These are phyloP conservation scores for Takifugu flavidus DNA, from an alignment of 2,113 vertebrate genomes.

Conservation along the genomic window DNA sequence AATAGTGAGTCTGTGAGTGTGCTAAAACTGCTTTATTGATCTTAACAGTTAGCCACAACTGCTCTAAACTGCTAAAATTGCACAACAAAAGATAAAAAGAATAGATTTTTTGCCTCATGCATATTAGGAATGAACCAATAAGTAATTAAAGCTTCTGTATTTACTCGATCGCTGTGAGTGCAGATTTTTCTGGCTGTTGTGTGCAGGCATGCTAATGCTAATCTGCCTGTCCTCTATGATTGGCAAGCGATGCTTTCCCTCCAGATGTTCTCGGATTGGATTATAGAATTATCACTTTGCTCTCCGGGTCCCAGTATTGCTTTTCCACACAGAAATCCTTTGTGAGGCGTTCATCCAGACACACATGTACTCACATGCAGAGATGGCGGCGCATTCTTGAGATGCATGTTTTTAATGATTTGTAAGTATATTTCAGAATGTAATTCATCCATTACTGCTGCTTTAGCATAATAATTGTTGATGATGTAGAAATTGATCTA, in stretches of 20 bases:
- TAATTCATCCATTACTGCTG: too few species aligned
- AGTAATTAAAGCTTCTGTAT: too few species aligned
- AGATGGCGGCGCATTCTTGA: neutral
- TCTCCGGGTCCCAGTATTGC: conserved; percentile 48
- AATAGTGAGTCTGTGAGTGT: neutral
- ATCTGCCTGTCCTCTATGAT: conserved; percentile 51
- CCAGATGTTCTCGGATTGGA: conserved; percentile 68
- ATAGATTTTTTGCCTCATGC: too few species aligned
- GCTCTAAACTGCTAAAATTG: too few species aligned
- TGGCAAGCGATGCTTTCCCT: conserved; percentile 54
- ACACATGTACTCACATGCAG: conserved; percentile 15
- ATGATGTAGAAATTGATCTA: neutral
- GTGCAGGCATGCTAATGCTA: neutral
- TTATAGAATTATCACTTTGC: conserved; percentile 60
- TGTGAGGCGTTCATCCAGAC: conserved; percentile 3
- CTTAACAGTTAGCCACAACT: neutral
- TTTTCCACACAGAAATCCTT: conserved; percentile 32
- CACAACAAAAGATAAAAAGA: too few species aligned
- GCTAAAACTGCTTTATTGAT: neutral
- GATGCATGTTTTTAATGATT: neutral
- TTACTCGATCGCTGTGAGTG: too few species aligned
- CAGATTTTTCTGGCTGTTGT: neutral
- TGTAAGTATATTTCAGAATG: neutral
- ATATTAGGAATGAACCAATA: too few species aligned
- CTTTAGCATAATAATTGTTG: neutral